Evolutionary conservation across 1,140 invertebrate genomes (phyloP), one percentile per base, ranked within the genome.

Genomic region (Lycorma delicatula): DNA sequence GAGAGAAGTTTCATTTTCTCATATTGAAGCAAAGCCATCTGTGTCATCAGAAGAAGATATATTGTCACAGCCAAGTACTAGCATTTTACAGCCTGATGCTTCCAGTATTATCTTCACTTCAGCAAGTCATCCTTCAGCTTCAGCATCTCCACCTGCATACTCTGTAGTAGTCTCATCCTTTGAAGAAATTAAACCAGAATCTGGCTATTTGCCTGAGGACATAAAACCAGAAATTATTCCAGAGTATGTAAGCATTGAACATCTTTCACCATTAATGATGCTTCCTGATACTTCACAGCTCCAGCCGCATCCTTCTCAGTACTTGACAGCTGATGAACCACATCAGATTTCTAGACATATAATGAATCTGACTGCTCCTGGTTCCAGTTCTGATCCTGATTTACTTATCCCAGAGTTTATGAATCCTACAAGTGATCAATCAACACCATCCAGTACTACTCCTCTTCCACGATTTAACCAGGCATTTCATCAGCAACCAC

Each of bases 381-480:
- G 29, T 34, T n/a, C 28, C 47, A 50, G 13, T 56, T 38, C 36
- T 38, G 41, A 12, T 20, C 7, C 13, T 7, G 59, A 60, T 22
- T 58, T 58, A 48, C 11, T 60, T 1, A 58, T 51, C 1, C 28
- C 62, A 13, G 18, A 36, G 11, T 58, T 60, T 16, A 20, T 59
- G 36, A 27, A 49, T 18, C 51, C 54, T 34, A n/a, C n/a, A n/a
- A n/a, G n/a, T n/a, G n/a, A n/a, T n/a, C n/a, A n/a, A n/a, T n/a
- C n/a, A 22, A 22, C 56, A 20, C 56, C 61, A 49, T 46, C 60
- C 3, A 54, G 47, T 27, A 54, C 54, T 16, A 55, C 56, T 23
- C 54, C 63, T 12, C 49, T 64, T 22, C 63, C 63, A 25, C 36
- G 61, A 6, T 64, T 64, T 38, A 62, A 59, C 44, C 63, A 64